A percentile compares a stretch with the other conserved stretches of the same genome.
phyloP scores from a whole-genome alignment of 2,888 invertebrate genomes.

The Tenthredo amoena region DNA sequence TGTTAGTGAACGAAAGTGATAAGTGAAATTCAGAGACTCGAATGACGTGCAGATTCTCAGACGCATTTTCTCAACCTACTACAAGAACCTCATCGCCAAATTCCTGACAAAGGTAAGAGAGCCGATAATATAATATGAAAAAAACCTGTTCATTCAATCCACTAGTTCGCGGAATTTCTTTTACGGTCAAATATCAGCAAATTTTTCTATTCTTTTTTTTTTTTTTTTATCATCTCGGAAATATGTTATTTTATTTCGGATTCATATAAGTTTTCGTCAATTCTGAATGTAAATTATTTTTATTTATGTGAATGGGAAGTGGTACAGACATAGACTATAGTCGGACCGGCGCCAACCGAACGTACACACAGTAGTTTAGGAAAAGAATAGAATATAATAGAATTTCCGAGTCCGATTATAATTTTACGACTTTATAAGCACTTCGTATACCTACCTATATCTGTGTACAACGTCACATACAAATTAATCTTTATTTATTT shows the following conservation, averaged over 20 bases:
- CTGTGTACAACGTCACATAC: background rate
- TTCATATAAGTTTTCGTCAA: background rate
- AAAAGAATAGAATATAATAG: conserved; percentile 14
- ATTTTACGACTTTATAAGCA: conserved; percentile 12
- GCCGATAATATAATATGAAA: background rate
- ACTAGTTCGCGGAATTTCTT: background rate
- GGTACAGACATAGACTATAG: conserved; percentile 30
- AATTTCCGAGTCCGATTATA: conserved; percentile 17
- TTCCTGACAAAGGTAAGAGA: background rate
- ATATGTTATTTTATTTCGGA: background rate
- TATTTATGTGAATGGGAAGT: conserved; percentile 45
- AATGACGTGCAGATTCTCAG: background rate
- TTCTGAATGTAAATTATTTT: background rate
- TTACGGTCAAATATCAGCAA: background rate
- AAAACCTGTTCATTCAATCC: background rate
- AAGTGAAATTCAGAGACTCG: background rate
- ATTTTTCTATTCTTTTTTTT: background rate
- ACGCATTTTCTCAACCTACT: background rate
- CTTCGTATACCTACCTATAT: background rate
- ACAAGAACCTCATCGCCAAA: background rate
- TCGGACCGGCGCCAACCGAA: background rate
- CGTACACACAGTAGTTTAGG: conserved; percentile 1
- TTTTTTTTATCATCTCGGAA: background rate
- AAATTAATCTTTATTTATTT: background rate
- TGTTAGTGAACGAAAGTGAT: background rate